These are phyloP conservation scores for Mesocentrotus franciscanus DNA, from an alignment of 53 echinoderm and acorn worm genomes.

Conservation along the genomic window DNA sequence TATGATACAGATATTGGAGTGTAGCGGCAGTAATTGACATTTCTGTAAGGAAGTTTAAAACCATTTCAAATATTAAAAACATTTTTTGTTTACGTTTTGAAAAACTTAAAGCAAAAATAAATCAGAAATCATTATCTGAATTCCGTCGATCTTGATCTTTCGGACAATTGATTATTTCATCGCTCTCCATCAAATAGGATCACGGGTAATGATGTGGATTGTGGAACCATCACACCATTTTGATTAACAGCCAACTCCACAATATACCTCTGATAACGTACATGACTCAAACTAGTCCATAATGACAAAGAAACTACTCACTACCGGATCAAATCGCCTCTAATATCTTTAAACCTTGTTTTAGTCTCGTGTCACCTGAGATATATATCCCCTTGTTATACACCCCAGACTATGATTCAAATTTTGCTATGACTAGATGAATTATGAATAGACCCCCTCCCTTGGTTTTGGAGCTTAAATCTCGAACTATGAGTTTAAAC, in stretches of 20 bases:
- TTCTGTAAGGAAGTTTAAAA: too few species aligned
- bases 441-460: neutral
- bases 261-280: neutral
- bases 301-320: neutral
- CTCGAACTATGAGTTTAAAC: slow-evolving; percentile 5
- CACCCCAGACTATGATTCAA: neutral
- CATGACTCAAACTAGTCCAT: neutral
- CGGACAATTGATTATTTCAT: neutral
- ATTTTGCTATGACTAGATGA: neutral
- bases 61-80: too few species aligned
- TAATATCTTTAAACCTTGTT: neutral
- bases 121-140: neutral
- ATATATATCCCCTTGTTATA: neutral
- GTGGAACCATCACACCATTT: neutral
- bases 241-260: neutral
- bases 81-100: too few species aligned
- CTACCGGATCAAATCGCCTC: neutral
- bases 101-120: too few species aligned
- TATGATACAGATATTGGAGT: too few species aligned
- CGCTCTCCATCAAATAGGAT: neutral
- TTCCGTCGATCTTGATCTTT: neutral
- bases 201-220: neutral
- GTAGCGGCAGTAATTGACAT: too few species aligned
- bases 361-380: neutral
- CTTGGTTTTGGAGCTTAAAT: neutral